Evolutionary conservation across 2,888 invertebrate species (phyloP).

Genomic region (Harpagoxenus sublaevis): DNA sequence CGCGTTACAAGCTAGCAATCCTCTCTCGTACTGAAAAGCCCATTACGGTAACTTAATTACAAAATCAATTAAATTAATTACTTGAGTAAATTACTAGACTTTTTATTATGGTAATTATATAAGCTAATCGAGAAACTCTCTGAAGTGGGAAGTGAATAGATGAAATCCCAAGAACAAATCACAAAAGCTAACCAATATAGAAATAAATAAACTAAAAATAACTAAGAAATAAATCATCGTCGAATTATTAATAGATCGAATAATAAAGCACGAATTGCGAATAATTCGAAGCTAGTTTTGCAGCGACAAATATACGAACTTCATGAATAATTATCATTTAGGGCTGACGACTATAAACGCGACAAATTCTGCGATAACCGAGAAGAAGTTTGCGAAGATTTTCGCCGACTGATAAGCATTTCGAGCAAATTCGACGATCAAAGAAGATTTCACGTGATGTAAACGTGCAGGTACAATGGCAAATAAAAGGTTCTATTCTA

Average conservation of each 20-base stretch:
- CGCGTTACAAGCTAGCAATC: background rate
- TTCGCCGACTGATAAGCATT: background rate
- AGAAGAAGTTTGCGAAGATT: background rate
- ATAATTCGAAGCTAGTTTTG: background rate
- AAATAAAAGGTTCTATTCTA: background rate
- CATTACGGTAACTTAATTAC: background rate
- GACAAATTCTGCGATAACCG: background rate
- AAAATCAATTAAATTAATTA: background rate
- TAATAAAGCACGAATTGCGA: background rate
- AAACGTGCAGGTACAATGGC: background rate
- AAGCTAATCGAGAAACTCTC: background rate
- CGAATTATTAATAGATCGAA: background rate
- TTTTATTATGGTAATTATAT: background rate
- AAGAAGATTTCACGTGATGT: background rate
- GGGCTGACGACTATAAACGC: background rate
- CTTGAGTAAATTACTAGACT: background rate
- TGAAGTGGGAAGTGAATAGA: background rate
- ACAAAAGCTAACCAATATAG: background rate
- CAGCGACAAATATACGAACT: background rate
- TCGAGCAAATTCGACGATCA: background rate
- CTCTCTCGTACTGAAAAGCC: background rate
- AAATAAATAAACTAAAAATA: background rate
- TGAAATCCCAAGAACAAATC: background rate
- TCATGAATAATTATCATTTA: background rate
- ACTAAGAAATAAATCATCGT: background rate